Evolutionary conservation across 2,888 invertebrate species (phyloP).

Genomic region (Magallana nippona): DNA sequence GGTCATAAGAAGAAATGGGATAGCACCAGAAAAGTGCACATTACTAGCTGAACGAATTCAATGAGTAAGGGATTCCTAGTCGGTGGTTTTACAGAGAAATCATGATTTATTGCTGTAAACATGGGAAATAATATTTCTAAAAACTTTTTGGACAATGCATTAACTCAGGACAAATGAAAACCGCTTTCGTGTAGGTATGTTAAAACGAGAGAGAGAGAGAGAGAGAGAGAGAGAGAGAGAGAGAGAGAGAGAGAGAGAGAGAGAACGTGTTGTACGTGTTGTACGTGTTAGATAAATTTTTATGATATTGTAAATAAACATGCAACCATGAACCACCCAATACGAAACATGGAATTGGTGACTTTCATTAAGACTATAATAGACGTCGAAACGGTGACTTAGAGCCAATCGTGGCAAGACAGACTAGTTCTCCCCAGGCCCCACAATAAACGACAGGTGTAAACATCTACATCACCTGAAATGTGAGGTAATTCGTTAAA

Average conservation of each 20-base stretch:
- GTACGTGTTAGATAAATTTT: too few relatives aligned
- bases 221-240: constrained; percentile 23
- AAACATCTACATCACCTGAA: background rate
- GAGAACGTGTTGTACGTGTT: too few relatives aligned
- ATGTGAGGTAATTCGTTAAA: background rate
- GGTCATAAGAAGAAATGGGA: too few relatives aligned
- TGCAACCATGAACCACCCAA: background rate
- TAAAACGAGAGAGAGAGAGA: constrained; percentile 14
- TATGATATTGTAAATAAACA: too few relatives aligned
- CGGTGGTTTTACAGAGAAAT: constrained; percentile 17
- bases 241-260: too few relatives aligned
- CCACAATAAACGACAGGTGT: constrained; percentile 29
- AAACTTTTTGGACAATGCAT: constrained; percentile 10
- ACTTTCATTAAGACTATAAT: background rate
- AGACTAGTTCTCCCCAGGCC: background rate
- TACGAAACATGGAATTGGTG: background rate
- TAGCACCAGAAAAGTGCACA: constrained; percentile 2
- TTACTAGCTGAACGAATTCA: background rate
- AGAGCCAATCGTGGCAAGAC: background rate
- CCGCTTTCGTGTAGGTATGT: background rate
- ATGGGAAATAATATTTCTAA: background rate
- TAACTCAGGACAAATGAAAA: background rate
- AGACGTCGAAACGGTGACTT: background rate
- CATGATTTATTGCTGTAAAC: constrained; percentile 21
- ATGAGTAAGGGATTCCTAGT: background rate